Conservation (phyloP, 2,113 vertebrate genomes). For the Oryzias celebensis region DNA sequence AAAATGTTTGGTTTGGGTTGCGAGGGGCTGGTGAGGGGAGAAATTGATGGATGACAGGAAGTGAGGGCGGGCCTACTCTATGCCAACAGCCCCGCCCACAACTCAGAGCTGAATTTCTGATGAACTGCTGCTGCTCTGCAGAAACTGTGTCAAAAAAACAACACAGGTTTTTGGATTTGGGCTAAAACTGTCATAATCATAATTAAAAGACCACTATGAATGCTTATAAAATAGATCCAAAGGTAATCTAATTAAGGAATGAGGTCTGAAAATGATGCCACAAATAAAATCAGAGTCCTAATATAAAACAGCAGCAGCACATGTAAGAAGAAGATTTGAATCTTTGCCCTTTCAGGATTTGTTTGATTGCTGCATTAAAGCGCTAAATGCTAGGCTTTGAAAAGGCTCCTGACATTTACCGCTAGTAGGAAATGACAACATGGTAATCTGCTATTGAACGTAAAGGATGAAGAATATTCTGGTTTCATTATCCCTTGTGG, state of each 20-base stretch:
- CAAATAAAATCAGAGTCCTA: background rate
- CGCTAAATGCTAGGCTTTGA: constrained; percentile 14
- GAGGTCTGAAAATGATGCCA: background rate
- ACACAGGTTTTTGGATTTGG: too few relatives aligned
- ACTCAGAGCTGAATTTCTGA: too few relatives aligned
- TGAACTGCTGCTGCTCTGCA: too few relatives aligned
- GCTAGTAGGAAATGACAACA: constrained; percentile 1
- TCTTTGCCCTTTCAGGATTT: constrained; percentile 3
- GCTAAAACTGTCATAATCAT: too few relatives aligned
- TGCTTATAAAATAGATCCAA: too few relatives aligned
- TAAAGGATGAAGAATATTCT: constrained; percentile 1
- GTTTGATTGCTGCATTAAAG: constrained; percentile 26
- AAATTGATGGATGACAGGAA: too few relatives aligned
- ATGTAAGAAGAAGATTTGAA: background rate
- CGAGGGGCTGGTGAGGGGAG: too few relatives aligned
- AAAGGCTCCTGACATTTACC: constrained; percentile 12
- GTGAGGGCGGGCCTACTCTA: too few relatives aligned
- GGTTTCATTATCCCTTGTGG: background rate
- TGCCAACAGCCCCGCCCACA: too few relatives aligned
- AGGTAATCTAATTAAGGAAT: background rate
- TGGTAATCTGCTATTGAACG: constrained; percentile 7
- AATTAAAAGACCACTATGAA: too few relatives aligned
- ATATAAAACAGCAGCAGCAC: background rate
- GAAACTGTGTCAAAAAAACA: too few relatives aligned
- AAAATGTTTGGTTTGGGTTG: too few relatives aligned